A percentile compares a stretch with the other conserved stretches of the same genome.
These are phyloP conservation scores for Adelges cooleyi DNA, from an alignment of 1,140 invertebrate genomes.

Conservation along the genomic window DNA sequence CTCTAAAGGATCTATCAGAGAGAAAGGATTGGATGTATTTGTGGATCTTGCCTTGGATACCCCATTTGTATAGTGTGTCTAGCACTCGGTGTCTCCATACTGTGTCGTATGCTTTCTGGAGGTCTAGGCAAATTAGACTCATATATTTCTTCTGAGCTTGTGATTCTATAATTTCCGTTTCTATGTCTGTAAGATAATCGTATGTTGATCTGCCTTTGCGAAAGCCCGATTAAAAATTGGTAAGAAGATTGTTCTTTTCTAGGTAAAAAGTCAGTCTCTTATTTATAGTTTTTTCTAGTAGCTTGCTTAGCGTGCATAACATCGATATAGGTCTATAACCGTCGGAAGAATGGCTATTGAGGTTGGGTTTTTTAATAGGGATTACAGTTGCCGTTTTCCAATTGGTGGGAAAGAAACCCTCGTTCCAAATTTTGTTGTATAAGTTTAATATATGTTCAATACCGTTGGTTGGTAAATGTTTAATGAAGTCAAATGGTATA, in stretches of 20 bases:
- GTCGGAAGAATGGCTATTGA: background rate
- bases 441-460: background rate
- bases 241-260: background rate
- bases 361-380: background rate
- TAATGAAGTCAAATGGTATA: background rate
- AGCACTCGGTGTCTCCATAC: background rate
- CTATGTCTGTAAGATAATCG: background rate
- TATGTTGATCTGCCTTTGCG: background rate
- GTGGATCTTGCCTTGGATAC: background rate
- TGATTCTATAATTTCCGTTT: background rate
- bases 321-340: background rate
- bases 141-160: background rate
- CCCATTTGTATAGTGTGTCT: background rate
- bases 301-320: background rate
- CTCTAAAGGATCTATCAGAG: background rate
- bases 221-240: background rate
- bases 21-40: background rate
- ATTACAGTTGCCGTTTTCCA: background rate
- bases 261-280: background rate
- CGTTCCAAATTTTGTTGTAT: background rate
- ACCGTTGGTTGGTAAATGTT: background rate
- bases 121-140: background rate
- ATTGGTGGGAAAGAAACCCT: background rate
- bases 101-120: background rate
- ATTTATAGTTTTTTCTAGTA: background rate